phyloP scores from a whole-genome alignment of 2,113 vertebrate species.

The Girardinichthys multiradiatus region DNA sequence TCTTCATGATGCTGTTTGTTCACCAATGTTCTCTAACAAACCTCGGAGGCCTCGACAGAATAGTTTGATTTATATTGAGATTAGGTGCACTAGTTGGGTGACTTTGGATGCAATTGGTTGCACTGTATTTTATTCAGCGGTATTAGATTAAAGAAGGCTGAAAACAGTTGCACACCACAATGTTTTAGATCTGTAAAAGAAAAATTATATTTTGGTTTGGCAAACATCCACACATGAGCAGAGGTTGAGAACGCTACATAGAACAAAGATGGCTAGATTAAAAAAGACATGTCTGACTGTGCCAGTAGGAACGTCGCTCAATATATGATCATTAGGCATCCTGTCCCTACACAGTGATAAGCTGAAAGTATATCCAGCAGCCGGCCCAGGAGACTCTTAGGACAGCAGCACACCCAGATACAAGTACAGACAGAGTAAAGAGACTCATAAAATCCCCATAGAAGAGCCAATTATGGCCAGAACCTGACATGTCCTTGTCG shows the following conservation, averaged over 20 bases:
- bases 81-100: background rate
- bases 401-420: conserved; percentile 52
- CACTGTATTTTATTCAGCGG: background rate
- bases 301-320: conserved; percentile 56
- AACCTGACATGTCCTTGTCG: conserved; percentile 80
- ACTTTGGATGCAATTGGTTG: background rate
- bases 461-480: conserved; percentile 87
- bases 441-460: conserved; percentile 84
- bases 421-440: conserved; percentile 79
- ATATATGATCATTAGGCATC: conserved; percentile 56
- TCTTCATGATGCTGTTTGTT: too few species aligned
- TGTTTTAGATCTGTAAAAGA: background rate
- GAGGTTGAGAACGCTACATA: conserved; percentile 17
- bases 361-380: conserved; percentile 54
- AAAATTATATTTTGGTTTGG: conserved; percentile 21
- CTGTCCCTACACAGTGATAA: conserved; percentile 20
- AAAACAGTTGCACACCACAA: background rate
- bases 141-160: background rate
- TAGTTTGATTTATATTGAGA: background rate
- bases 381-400: conserved; percentile 39
- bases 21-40: background rate
- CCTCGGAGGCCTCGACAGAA: background rate
- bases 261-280: conserved; percentile 62
- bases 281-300: conserved; percentile 30
- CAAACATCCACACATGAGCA: conserved; percentile 61